These are phyloP conservation scores for Sebastes schlegelii DNA, from an alignment of 2,113 vertebrate genomes.

Conservation along the genomic window DNA sequence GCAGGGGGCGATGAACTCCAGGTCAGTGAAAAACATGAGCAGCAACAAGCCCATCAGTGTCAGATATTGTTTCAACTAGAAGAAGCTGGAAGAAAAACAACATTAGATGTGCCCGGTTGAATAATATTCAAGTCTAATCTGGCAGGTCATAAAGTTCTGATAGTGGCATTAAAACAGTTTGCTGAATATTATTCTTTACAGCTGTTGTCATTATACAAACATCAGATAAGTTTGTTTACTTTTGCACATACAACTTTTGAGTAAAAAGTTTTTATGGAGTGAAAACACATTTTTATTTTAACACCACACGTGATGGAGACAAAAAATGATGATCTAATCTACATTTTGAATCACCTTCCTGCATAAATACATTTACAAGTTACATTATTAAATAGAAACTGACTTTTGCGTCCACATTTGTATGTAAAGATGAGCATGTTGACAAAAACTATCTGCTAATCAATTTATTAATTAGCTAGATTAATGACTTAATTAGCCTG, in stretches of 20 bases:
- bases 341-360: background rate
- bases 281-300: background rate
- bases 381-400: background rate
- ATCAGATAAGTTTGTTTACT: background rate
- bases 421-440: constrained; percentile 31
- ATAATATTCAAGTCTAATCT: background rate
- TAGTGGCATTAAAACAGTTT: background rate
- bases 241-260: background rate
- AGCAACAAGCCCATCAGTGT: too few relatives aligned
- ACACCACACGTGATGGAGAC: background rate
- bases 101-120: background rate
- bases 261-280: background rate
- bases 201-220: background rate
- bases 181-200: background rate
- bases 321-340: background rate
- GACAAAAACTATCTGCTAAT: constrained; percentile 20
- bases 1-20: constrained; percentile 98
- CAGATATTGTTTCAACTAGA: background rate
- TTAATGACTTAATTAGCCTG: constrained; percentile 27
- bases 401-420: background rate
- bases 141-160: background rate
- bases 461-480: constrained; percentile 30
- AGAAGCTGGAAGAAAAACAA: background rate
- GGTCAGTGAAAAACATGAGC: constrained; percentile 81
- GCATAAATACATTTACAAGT: background rate